Base-by-base conservation (phyloP, 2,113 vertebrate genomes). In the Xenopus laevis region DNA sequence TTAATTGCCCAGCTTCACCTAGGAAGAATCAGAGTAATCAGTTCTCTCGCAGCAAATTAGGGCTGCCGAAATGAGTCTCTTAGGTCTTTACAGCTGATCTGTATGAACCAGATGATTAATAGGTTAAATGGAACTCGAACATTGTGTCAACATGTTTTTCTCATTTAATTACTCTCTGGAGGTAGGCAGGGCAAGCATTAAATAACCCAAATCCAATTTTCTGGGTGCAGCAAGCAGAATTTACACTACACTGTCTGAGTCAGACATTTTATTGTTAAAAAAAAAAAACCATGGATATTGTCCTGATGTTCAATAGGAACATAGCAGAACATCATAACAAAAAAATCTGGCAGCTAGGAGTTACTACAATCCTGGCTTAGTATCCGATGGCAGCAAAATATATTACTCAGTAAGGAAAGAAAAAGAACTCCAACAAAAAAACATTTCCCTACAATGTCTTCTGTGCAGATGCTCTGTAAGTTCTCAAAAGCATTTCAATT, bases 81-180 rank as follows among this genome's bases (percentile, higher is more conserved):
- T 7, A 15, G 8, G 47, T 46, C 4, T 67, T 27, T 12, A 67
- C 45, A 67, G 52, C 15, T 55, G 50, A 33, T 20, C 47, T 30
- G 16, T 40, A 57, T 57, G 12, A n/a, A 68, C 17, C 53, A 12
- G 55, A 58, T 59, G 68, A 70, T 67, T 50, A 47, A 50, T 67
- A 18, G 18, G 58, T 23, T 60, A 23, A n/a, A 67, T 47, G 65
- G 13, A 11, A 45, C 46, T 13, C 9, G 46, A 7, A 20, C 46
- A 50, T 23, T 67, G 65, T 67, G 46, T 67, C 65, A 67, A 67
- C 65, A 67, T 70, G 53, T 59, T 70, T 57, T 47, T 57, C 10
- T 4, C n/a, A 50, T 70, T 70, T 70, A 72, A 65, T 65, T 72
- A 64, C 44, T 33, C 21, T 47, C 61, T 52, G 50, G 59, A 63